Percentiles rank a stretch among this genome's conserved stretches.
These are phyloP conservation scores for Alentia gelatinosa DNA, from an alignment of 2,888 invertebrate genomes.

Conservation along the genomic window DNA sequence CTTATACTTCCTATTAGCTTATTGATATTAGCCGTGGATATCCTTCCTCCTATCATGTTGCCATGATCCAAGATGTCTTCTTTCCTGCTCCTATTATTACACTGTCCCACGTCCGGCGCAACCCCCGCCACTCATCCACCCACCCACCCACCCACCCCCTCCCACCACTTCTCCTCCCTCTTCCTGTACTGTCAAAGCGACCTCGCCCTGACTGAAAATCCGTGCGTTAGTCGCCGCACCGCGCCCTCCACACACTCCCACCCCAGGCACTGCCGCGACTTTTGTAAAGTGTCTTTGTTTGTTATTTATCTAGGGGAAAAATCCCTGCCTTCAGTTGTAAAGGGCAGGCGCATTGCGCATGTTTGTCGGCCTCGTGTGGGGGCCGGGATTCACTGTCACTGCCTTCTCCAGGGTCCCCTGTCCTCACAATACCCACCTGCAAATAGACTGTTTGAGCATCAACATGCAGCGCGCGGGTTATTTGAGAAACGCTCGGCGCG, in stretches of 20 bases:
- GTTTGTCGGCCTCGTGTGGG: neutral
- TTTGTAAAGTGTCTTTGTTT: slow-evolving; percentile 1
- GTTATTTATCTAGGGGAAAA: neutral
- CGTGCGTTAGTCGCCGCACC: too few species aligned
- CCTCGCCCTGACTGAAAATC: neutral
- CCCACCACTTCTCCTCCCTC: neutral
- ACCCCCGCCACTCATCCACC: neutral
- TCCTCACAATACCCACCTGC: neutral
- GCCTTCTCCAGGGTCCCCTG: neutral
- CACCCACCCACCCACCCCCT: neutral
- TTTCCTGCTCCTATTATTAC: neutral
- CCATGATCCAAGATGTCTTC: neutral
- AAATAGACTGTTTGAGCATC: neutral
- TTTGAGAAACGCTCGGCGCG: neutral
- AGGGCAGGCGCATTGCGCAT: neutral
- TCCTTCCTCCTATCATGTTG: neutral
- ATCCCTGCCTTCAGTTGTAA: neutral
- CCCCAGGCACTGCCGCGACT: neutral
- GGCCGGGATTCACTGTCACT: neutral
- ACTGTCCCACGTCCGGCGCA: neutral
- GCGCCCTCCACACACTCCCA: neutral
- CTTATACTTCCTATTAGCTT: neutral
- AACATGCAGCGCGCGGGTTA: neutral
- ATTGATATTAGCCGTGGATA: neutral
- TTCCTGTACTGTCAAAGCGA: too few species aligned